A percentile compares a stretch with the other conserved stretches of the same genome.
Evolutionary conservation across 2,888 invertebrate species (phyloP).

Genomic region (Drosophila birchii): DNA sequence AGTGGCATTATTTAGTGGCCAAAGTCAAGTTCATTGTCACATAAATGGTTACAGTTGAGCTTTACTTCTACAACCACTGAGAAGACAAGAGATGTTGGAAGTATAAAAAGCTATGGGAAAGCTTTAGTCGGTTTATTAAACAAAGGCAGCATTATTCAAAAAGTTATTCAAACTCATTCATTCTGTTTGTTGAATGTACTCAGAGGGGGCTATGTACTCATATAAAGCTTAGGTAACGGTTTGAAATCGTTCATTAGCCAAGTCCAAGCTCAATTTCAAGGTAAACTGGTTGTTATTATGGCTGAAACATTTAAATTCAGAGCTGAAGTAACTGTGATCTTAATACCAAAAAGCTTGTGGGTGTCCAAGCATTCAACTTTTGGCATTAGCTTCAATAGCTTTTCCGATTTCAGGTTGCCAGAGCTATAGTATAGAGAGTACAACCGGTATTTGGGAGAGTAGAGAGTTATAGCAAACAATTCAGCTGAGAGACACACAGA

Average conservation of each 20-base stretch:
- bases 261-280: constrained; percentile 34
- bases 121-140: background rate
- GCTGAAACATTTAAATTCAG: background rate
- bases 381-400: background rate
- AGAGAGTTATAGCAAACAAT: background rate
- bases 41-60: background rate
- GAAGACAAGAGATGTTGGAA: background rate
- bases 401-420: background rate
- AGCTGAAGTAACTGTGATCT: constrained; percentile 8
- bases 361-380: constrained; percentile 2
- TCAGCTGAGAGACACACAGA: constrained; percentile 25
- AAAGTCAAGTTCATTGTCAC: constrained; percentile 42
- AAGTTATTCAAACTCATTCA: background rate
- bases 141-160: background rate
- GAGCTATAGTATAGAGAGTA: background rate
- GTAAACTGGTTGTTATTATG: constrained; percentile 7
- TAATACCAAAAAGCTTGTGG: background rate
- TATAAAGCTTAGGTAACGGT: constrained; percentile 14
- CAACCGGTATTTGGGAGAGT: constrained; percentile 32
- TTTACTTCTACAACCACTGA: background rate
- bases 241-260: constrained; percentile 16
- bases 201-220: constrained; percentile 1
- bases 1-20: constrained; percentile 14
- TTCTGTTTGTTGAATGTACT: background rate
- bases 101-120: background rate